phyloP scores from a whole-genome alignment of 2,888 invertebrate species.

The Spilarctia lutea region DNA sequence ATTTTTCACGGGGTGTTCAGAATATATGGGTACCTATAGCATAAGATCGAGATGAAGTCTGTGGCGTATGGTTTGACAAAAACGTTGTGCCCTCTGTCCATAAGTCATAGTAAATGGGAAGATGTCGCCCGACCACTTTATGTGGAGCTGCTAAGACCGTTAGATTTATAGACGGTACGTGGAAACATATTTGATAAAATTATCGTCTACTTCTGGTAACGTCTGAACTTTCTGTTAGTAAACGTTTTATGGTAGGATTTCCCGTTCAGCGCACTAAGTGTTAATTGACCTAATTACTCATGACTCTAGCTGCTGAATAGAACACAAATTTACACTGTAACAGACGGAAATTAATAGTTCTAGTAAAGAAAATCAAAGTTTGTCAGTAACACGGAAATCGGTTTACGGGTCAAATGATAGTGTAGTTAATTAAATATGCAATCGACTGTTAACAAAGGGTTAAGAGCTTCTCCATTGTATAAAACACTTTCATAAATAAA shows the following conservation, averaged over 20 bases:
- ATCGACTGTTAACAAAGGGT: slow-evolving; percentile 47
- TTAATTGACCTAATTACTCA: slow-evolving; percentile 47
- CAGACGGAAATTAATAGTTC: slow-evolving; percentile 45
- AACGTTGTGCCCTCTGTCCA: slow-evolving; percentile 63
- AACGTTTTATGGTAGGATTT: slow-evolving; percentile 26
- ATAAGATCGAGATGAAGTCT: slow-evolving; percentile 47
- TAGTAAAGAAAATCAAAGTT: slow-evolving; percentile 46
- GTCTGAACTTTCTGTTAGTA: slow-evolving; percentile 24
- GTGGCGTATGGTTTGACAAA: slow-evolving; percentile 62
- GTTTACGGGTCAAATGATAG: slow-evolving; percentile 49
- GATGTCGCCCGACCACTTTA: slow-evolving; percentile 66
- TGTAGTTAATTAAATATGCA: slow-evolving; percentile 56
- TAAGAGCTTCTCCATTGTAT: neutral
- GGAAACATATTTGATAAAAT: slow-evolving; percentile 67
- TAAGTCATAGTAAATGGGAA: slow-evolving; percentile 68
- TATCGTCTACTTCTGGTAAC: slow-evolving; percentile 28
- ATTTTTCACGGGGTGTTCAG: slow-evolving; percentile 24
- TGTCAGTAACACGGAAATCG: slow-evolving; percentile 47
- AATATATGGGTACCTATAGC: slow-evolving; percentile 42
- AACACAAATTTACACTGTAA: slow-evolving; percentile 46
- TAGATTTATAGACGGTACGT: slow-evolving; percentile 70
- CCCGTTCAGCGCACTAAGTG: slow-evolving; percentile 32
- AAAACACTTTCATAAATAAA: slow-evolving; percentile 27
- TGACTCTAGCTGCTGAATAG: slow-evolving; percentile 40
- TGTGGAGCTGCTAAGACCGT: slow-evolving; percentile 61